Evolutionary conservation across 2,797 vertebrate species (phyloP), one percentile per base, ranked within the genome.

Genomic region (Toxotes lorentzi): DNA sequence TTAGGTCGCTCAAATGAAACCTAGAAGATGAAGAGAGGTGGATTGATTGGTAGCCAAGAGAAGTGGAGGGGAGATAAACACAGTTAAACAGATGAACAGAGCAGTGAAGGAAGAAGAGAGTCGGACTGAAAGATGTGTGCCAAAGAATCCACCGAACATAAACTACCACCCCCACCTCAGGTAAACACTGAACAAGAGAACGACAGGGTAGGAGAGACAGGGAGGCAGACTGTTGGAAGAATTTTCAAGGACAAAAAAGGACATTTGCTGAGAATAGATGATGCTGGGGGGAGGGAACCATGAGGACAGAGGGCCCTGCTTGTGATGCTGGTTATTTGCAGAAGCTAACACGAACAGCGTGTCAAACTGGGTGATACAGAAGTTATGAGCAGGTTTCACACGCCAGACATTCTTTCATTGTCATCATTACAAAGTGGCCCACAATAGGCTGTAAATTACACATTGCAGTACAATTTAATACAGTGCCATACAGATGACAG

Each of bases 181-280:
- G 76, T 81, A 82, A 89, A 88, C 78, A 82, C 35, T 12, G 60
- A 62, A 6, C 1, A 23, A 67, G 58, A 73, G 51, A 60, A 59
- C 66, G 65, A 59, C 56, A 35, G 68, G 59, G 34, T 14, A 14
- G 57, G 19, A 72, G 68, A 66, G 76, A 69, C 81, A 65, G 24
- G 34, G 47, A 80, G 61, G 53, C 67, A 57, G 68, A 23, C 59
- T 2, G 54, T 30, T 30, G 47, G 73, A 82, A 82, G 73, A 73
- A 81, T 73, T 79, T 72, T 82, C 88, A 90, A 91, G 90, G 89
- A 85, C 88, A 74, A 76, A 60, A 54, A 64, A 79, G 78, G 83
- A 79, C n/a, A 2, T 83, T 83, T 78, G 82, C 82, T 27, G 78
- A 77, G 70, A 82, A 80, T 78, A 83, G 73, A 56, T 40, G 38